Evolutionary conservation across 2,113 vertebrate species (phyloP), one percentile per base, ranked within the genome.

Genomic region (Eublepharis macularius): DNA sequence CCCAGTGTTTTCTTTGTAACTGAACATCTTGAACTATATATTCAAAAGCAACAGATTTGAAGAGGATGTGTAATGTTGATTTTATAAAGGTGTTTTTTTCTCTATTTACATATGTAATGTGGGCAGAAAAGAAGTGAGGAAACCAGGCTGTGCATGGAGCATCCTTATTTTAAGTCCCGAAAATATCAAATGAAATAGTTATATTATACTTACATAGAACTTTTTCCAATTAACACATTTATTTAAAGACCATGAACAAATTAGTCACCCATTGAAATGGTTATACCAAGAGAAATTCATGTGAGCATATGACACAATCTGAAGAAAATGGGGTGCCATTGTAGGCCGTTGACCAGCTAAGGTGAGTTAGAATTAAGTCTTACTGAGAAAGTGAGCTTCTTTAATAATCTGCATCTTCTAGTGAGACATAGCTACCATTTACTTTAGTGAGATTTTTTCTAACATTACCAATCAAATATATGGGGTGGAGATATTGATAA

Each of bases 21-120:
- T 32, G 54, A 88, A 49, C 34, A 85, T 86, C 86, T 70, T 49
- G 26, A 65, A 47, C 13, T 75, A 57, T 21, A 39, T 43, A 21
- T 36, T 12, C 76, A 84, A 81, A 57, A 19, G 29, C 49, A 85
- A 80, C 43, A 29, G 86, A 82, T 85, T 74, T 26, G 63, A 84
- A 91, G 36, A 83, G 29, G 12, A 69, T 89, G 88, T 85, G 65
- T 21, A n/a, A 85, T 75, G 29, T 87, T 82, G 41, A 60, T 47
- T 74, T 82, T 65, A 57, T 24, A 80, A 88, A 82, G 73, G 43
- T 73, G 45, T 43, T 32, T 32, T 68, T 70, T 10, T 4, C 77
- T 75, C 41, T 91, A 65, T 63, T 43, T 26, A 29, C 17, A n/a
- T 86, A 32, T 16, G 85, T 14, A 79, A 79, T 24, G 81, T 87